Conservation (phyloP, 2,888 invertebrate genomes). For the Zaprionus obscuricornis region DNA sequence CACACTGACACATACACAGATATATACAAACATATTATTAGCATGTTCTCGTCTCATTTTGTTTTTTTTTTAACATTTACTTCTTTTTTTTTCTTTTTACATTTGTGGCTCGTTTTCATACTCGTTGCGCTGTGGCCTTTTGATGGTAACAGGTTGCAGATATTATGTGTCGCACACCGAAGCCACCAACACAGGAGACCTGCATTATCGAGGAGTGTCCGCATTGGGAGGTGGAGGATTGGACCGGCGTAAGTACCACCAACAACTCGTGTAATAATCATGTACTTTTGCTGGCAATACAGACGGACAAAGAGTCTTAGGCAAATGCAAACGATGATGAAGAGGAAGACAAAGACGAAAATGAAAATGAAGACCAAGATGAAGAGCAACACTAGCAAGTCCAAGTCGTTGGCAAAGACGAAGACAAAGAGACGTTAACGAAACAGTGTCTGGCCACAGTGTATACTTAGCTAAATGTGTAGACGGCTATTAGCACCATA, state of each 20-base stretch:
- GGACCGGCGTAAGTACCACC: constrained; percentile 92
- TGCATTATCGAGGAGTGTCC: constrained; percentile 95
- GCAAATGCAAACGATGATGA: constrained; percentile 11
- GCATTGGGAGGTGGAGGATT: constrained; percentile 92
- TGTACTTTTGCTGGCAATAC: constrained; percentile 49
- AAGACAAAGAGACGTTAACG: constrained; percentile 35
- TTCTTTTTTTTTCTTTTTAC: constrained; percentile 34
- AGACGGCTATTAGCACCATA: constrained; percentile 45
- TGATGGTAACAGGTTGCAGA: constrained; percentile 88
- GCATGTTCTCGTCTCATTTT: constrained; percentile 47
- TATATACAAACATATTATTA: constrained; percentile 43
- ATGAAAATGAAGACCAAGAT: constrained; percentile 8
- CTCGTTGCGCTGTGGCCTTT: constrained; percentile 3
- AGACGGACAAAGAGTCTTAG: constrained; percentile 11
- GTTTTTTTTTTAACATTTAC: constrained; percentile 23
- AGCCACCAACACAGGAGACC: constrained; percentile 91
- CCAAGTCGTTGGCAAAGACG: too few relatives aligned
- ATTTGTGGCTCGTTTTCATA: constrained; percentile 6
- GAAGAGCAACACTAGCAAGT: too few relatives aligned
- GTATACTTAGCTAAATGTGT: constrained; percentile 68
- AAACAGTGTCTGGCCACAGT: constrained; percentile 55
- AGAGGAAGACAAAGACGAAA: constrained; percentile 12
- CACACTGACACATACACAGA: not conserved
- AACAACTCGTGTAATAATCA: constrained; percentile 59
- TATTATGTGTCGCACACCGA: constrained; percentile 89